Conservation (phyloP, 2,888 invertebrate genomes). For the Drosophila cracens region DNA sequence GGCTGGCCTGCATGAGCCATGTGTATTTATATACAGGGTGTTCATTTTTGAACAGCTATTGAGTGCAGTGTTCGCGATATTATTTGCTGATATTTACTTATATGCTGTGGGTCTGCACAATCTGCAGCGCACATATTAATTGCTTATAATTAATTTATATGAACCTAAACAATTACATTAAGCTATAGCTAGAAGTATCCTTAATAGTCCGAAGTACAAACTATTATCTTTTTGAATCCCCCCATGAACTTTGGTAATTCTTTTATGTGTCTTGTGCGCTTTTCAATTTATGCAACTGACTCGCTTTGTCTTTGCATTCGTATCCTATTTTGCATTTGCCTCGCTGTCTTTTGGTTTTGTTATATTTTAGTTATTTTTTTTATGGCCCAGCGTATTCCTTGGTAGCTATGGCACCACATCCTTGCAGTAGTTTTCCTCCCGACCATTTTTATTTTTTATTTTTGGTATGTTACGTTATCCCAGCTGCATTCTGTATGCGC, state of each 20-base stretch:
- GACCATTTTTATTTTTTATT: background rate
- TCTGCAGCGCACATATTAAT: too few relatives aligned
- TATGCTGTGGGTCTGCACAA: too few relatives aligned
- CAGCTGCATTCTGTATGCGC: slow-evolving; percentile 71
- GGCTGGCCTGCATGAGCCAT: too few relatives aligned
- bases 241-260: slow-evolving; percentile 3
- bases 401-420: slow-evolving; percentile 39
- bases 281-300: slow-evolving; percentile 51
- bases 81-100: too few relatives aligned
- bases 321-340: slow-evolving; percentile 41
- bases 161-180: too few relatives aligned
- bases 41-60: too few relatives aligned
- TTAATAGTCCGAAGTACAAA: background rate
- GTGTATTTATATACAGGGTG: too few relatives aligned
- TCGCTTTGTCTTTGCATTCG: slow-evolving; percentile 41
- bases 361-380: slow-evolving; percentile 31
- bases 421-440: slow-evolving; percentile 61
- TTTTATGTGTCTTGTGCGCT: slow-evolving; percentile 28
- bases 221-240: background rate
- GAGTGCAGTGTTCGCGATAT: too few relatives aligned
- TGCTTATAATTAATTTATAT: too few relatives aligned
- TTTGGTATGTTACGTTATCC: slow-evolving; percentile 73
- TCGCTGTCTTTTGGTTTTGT: slow-evolving; percentile 57
- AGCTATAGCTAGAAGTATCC: background rate
- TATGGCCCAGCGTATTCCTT: slow-evolving; percentile 8